Base-by-base conservation (phyloP, 2,797 vertebrate genomes). In the Premnoplex brunnescens region DNA sequence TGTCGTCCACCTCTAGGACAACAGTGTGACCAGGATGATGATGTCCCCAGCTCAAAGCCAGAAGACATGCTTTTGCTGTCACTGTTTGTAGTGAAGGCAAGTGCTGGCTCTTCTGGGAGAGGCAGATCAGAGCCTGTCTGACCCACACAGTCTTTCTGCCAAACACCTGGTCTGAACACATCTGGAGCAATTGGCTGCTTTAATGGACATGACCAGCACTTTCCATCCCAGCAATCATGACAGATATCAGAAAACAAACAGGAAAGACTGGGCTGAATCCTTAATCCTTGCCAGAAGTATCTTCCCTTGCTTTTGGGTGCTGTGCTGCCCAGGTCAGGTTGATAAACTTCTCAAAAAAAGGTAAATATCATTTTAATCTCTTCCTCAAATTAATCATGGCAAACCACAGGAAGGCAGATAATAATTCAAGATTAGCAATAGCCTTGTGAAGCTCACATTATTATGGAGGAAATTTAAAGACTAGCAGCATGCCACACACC, bases 401-500 rank as follows among this genome's bases (percentile, higher is more conserved):
- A 89, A 95, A 89, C 87, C 85, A 87, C 73, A 94, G 89, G 78
- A 94, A 89, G 72, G 56, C 54, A 82, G 86, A 88, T 82, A 92
- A 85, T 43, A 82, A 89, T 37, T 87, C 60, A 82, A 77, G 88
- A 92, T 77, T 78, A 92, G 51, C 62, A 89, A 64, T 58, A 88
- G 78, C 54, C 24, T 85, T 67, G 77, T 22, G 48, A 91, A 80
- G 49, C 66, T 93, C 39, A 51, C 34, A 30, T 78, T 88, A 80
- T 82, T 66, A 78, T 27, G 3, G 30, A 59, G 85, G 68, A 80
- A 80, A 91, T 81, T 89, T 91, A 16, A 90, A 85, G 48, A 84
- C 68, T 3, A 94, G 48, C 68, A 44, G 81, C 14, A 28, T 74
- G 66, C 46, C 87, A 80, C 48, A 56, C 72, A 79, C 52, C 69